Percentiles rank a stretch among this genome's conserved stretches.
Evolutionary conservation across 2,888 invertebrate species (phyloP).

Genomic region (Rhimphoctona megacephalus): DNA sequence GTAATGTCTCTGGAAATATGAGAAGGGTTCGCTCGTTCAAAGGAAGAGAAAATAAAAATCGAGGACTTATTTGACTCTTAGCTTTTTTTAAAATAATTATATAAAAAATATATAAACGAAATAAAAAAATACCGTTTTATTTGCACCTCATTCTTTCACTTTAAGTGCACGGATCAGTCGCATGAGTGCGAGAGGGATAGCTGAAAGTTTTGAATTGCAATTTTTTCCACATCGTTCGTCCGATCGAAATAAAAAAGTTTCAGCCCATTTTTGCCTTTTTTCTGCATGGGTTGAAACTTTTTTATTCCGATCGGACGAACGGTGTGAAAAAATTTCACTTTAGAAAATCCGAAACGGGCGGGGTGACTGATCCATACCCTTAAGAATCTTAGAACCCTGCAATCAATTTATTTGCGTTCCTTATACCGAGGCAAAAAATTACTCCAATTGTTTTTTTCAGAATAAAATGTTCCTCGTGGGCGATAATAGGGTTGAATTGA

Average conservation of each 20-base stretch:
- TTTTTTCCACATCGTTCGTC: too few relatives aligned
- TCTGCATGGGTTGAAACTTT: too few relatives aligned
- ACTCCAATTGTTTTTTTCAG: background rate
- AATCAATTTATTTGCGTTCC: background rate
- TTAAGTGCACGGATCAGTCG: too few relatives aligned
- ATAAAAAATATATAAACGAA: background rate
- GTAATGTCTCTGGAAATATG: slow-evolving; percentile 70
- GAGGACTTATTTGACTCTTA: background rate
- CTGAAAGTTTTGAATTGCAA: too few relatives aligned
- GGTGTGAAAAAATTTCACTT: too few relatives aligned
- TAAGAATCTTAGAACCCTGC: background rate
- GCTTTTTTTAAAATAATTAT: background rate
- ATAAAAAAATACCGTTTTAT: background rate
- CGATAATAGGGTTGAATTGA: background rate
- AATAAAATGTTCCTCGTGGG: background rate
- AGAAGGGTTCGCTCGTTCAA: background rate
- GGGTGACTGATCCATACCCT: too few relatives aligned
- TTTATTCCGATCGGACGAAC: too few relatives aligned
- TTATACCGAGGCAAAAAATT: background rate
- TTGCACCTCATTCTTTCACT: background rate
- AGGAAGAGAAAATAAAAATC: background rate
- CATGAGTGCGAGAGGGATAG: too few relatives aligned
- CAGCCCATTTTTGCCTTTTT: too few relatives aligned
- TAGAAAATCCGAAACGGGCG: too few relatives aligned
- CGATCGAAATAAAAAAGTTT: too few relatives aligned